Base-by-base conservation (phyloP, 2,888 invertebrate genomes). In the Tiphia femorata region DNA sequence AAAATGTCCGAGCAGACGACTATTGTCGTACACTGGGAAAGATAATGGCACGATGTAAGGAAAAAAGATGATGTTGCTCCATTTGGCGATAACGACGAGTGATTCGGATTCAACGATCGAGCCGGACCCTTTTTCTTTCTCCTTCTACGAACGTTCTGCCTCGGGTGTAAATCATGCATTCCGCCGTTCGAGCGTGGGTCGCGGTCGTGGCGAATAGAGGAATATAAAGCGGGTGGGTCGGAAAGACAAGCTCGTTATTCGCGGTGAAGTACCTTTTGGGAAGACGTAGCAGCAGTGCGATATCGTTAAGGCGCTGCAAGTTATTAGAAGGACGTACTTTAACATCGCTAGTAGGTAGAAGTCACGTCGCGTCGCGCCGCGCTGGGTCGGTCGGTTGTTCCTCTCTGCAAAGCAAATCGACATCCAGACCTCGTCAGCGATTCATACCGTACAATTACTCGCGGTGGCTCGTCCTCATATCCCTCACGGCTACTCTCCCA, bases 271-370 rank as follows among this genome's bases (percentile, higher is more conserved):
- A 83, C 82, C 82, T 83, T 81, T 76, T 53, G 82, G 80, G 60
- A 71, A 81, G 67, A 82, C 72, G 76, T 82, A 82, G 77, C 81
- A 83, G 72, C 80, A 73, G 51, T 73, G 67, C 37, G 76, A 72
- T 52, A 75, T 70, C 58, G 73, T 73, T 58, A 80, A 64, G 62
- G 69, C 72, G 51, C 70, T 70, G 67, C 72, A 76, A 55, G 78
- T 59, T 56, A 79, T 65, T 70, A 79, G 71, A 59, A 82, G 64
- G 21, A 64, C 66, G 57, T 72, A 72, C 58, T 76, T 73, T 72
- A 75, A 76, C 76, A 70, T 78, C 70, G 70, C 71, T 70, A 62
- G 55, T 50, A 19, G n/a, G n/a, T n/a, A n/a, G n/a, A n/a, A n/a
- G n/a, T n/a, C n/a, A n/a, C n/a, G n/a, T n/a, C n/a, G n/a, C n/a